Percentiles rank a stretch among this genome's conserved stretches.
phyloP scores from a whole-genome alignment of 2,113 vertebrate genomes.

The Aegotheles bennettii region DNA sequence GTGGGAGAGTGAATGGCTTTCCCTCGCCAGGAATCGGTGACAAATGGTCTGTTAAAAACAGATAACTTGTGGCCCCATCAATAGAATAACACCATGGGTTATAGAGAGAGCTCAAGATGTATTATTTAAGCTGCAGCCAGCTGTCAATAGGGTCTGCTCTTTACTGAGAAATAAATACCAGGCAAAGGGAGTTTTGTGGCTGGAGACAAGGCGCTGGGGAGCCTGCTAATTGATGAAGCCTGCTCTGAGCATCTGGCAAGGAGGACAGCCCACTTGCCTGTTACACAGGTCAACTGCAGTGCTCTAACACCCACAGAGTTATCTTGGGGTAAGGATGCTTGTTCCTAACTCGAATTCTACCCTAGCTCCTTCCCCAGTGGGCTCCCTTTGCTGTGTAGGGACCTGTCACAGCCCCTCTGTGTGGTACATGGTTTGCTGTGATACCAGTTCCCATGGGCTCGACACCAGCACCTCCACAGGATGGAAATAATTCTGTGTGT shows the following conservation, averaged over 20 bases:
- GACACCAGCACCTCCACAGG: rapidly evolving
- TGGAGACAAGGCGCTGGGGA: not conserved
- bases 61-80: conserved; percentile 7
- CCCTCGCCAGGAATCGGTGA: not conserved
- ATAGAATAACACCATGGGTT: conserved; percentile 7
- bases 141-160: conserved; percentile 3
- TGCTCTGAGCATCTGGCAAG: not conserved
- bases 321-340: not conserved
- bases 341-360: not conserved
- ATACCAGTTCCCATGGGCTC: rapidly evolving
- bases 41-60: conserved; percentile 39
- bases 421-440: not conserved
- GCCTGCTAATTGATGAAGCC: not conserved
- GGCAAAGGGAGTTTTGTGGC: not conserved
- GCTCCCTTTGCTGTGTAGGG: rapidly evolving
- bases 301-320: rapidly evolving
- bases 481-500: not conserved
- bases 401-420: not conserved
- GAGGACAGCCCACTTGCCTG: not conserved
- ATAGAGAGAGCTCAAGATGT: not conserved
- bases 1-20: not conserved
- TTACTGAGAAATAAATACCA: not conserved
- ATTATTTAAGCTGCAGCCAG: conserved; percentile 24
- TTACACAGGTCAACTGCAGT: not conserved
- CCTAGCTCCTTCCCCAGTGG: rapidly evolving